Base-by-base conservation (phyloP, 2,113 vertebrate species). In the Nothobranchius kuhntae region DNA sequence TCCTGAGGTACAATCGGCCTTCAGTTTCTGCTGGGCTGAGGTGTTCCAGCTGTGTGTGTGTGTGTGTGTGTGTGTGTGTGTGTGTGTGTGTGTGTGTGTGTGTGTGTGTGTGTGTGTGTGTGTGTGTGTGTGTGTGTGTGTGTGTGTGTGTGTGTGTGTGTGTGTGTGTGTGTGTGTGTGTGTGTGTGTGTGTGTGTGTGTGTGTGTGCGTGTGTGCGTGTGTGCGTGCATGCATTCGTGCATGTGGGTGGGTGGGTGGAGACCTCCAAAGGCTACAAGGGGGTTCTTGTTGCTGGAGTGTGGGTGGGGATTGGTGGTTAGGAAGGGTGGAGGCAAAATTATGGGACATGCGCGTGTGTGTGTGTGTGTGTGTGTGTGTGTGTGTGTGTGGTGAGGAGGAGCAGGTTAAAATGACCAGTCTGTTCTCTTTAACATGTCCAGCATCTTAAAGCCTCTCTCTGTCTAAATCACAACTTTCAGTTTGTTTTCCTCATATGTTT, bases 211-310 rank as follows among this genome's bases (percentile, higher is more conserved):
- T 12, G 44, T 12, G 57, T 17, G 56, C 13, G 65, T 30, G 54
- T 21, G 21, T 21, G 21, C 21, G 21, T 21, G 21, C 21, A 1
- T 21, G 21, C 21, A 21, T 21, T 21, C 21, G 21, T 21, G 21
- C 21, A 1, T 21, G 21, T 21, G 21, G 21, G 21, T 21, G 21
- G 21, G 21, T 21, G 21, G 21, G 21, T 21, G 21, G 21, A 63
- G 81, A 73, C 71, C 74, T 73, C 55, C 63, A 61, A 64, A 53
- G 66, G 66, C 75, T 77, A 89, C 87, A 89, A 89, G 88, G 87
- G 78, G 55, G 68, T 74, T 10, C 77, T 90, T 89, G 86, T 90
- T 86, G 72, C 65, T 65, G 65, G 52, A 70, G 51, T 66, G 59
- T 0, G 73, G 75, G 72, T 72, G 71, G 71, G 58, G 76, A 69